Conservation (phyloP, 2,113 vertebrate genomes). For the Progne subis region DNA sequence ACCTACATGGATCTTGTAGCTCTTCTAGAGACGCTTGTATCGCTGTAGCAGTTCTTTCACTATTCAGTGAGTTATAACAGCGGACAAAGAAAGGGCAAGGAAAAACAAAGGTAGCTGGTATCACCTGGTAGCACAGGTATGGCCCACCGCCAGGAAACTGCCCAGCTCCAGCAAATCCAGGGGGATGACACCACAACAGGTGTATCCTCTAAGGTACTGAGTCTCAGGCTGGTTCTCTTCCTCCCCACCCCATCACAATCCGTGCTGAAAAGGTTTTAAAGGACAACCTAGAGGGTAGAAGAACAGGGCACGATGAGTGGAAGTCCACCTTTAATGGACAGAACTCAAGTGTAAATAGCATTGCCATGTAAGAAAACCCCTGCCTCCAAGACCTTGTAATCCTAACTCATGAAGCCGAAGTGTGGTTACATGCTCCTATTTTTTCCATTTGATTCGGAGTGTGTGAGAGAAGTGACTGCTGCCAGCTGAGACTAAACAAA, state of each 20-base stretch:
- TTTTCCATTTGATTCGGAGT: accelerated
- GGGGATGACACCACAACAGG: not conserved
- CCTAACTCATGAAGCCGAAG: not conserved
- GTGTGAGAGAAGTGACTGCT: not conserved
- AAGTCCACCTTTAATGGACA: not conserved
- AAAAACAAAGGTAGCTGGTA: not conserved
- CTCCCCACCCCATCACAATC: not conserved
- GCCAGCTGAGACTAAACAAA: not conserved
- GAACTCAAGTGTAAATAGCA: not conserved
- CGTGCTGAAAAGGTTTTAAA: not conserved
- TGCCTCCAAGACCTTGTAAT: not conserved
- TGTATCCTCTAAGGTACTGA: not conserved
- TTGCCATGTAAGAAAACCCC: accelerated
- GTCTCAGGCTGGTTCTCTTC: not conserved
- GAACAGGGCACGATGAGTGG: not conserved
- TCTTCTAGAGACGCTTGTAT: not conserved
- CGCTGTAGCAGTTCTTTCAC: not conserved
- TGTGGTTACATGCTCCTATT: accelerated
- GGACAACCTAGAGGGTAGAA: not conserved
- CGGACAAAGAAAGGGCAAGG: not conserved
- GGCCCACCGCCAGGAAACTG: not conserved
- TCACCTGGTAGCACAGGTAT: not conserved
- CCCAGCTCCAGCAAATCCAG: not conserved
- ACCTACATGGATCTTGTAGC: not conserved
- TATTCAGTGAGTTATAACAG: not conserved